Conservation (phyloP, 2,888 invertebrate genomes). For the Torymus tubicola region DNA sequence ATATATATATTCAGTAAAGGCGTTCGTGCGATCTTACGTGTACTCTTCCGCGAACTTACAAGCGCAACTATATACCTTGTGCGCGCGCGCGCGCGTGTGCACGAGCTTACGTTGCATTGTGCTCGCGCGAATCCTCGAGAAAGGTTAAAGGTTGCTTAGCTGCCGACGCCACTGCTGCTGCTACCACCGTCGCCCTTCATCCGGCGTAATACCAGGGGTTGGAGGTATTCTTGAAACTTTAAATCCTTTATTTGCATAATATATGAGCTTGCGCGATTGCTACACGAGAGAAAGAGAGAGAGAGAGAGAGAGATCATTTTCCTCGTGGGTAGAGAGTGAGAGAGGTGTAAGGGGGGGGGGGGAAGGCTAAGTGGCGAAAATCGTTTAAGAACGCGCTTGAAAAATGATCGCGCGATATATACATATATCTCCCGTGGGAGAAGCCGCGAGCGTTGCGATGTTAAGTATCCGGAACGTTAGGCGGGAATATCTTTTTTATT, state of each 20-base stretch:
- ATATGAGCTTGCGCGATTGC: conserved; percentile 60
- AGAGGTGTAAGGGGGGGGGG: neutral
- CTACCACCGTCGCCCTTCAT: conserved; percentile 42
- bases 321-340: neutral
- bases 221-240: conserved; percentile 61
- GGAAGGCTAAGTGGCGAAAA: conserved; percentile 1
- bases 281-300: neutral
- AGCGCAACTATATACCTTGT: no score
- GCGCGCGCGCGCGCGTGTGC: no score
- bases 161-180: neutral
- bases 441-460: neutral
- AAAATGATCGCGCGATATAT: neutral
- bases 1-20: no score
- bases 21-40: neutral
- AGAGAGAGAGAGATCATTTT: neutral
- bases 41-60: conserved; percentile 25
- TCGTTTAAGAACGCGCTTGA: neutral
- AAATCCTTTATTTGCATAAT: conserved; percentile 66
- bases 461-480: neutral
- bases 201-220: conserved; percentile 66
- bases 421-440: neutral
- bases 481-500: conserved; percentile 2
- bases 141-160: conserved; percentile 50
- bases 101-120: neutral
- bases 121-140: conserved; percentile 22